Evolutionary conservation across 2,113 vertebrate species (phyloP), one percentile per base, ranked within the genome.

Genomic region (Spea bombifrons): DNA sequence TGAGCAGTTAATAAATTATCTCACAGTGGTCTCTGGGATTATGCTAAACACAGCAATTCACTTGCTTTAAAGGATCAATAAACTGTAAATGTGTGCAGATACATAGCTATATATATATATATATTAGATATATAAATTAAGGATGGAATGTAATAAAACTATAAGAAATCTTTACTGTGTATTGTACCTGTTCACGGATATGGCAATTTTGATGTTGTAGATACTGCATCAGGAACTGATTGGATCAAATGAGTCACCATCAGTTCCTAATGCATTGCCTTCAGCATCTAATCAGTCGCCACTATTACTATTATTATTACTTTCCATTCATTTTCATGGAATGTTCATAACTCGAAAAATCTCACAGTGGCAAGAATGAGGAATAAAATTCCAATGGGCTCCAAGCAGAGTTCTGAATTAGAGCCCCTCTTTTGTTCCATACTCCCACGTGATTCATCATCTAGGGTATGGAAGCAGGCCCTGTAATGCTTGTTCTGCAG

Each of bases 191-290:
- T 52, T 52, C 50, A 52, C 6, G 2, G 15, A 77, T 80, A 72
- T 82, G 83, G 72, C 83, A 78, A 83, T 93, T 96, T 93, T 95
- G 96, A 95, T 97, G 96, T 94, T 87, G 95, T 91, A 92, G 95
- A 94, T 98, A 98, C 96, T 98, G 96, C 96, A 98, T 98, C 95
- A 98, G 96, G 96, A 98, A 98, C 96, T 98, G 96, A 98, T 94
- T 95, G 96, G 96, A 94, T 93, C 90, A 94, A 84, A 88, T 89
- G 75, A 71, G 81, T 82, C 84, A 90, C 92, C 96, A 96, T 95
- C 96, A 94, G 95, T 93, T 93, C 94, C 90, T 96, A 94, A 96
- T 98, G 96, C 96, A 96, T 94, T 96, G 90, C 95, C 96, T 95
- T 97, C 95, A 97, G 95, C 96, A 96, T 98, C 92, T 91, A 96